Conservation (phyloP, 2,888 invertebrate species). For the Oeneis ivallda region DNA sequence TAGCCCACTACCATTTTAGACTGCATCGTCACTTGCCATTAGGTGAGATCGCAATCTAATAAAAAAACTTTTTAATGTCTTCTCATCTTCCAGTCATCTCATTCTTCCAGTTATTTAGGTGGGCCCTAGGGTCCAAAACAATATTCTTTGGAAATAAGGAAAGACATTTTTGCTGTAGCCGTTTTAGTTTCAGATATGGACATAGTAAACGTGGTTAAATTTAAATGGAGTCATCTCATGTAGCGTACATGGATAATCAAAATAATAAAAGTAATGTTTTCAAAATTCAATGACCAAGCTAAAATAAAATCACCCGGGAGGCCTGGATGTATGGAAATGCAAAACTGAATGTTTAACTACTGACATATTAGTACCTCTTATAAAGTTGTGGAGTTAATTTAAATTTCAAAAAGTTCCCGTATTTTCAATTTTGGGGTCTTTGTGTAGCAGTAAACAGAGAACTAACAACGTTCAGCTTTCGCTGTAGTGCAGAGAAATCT, state of each 20-base stretch:
- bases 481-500: too few species aligned
- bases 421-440: constrained; percentile 3
- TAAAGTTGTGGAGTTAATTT: constrained; percentile 10
- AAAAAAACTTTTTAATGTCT: too few species aligned
- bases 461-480: background rate
- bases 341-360: constrained; percentile 2
- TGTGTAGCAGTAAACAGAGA: constrained; percentile 1
- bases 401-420: constrained; percentile 12
- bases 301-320: background rate
- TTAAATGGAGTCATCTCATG: too few species aligned
- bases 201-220: background rate
- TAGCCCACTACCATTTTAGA: too few species aligned
- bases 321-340: background rate
- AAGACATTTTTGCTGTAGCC: too few species aligned
- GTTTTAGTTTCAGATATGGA: too few species aligned
- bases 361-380: constrained; percentile 6
- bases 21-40: too few species aligned
- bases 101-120: too few species aligned
- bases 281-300: background rate
- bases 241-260: background rate
- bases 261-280: constrained; percentile 2
- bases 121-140: too few species aligned
- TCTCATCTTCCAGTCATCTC: too few species aligned
- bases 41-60: too few species aligned
- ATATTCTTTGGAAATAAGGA: too few species aligned